Base-by-base conservation (phyloP, 2,888 invertebrate species). In the Drosophila fungiperda region DNA sequence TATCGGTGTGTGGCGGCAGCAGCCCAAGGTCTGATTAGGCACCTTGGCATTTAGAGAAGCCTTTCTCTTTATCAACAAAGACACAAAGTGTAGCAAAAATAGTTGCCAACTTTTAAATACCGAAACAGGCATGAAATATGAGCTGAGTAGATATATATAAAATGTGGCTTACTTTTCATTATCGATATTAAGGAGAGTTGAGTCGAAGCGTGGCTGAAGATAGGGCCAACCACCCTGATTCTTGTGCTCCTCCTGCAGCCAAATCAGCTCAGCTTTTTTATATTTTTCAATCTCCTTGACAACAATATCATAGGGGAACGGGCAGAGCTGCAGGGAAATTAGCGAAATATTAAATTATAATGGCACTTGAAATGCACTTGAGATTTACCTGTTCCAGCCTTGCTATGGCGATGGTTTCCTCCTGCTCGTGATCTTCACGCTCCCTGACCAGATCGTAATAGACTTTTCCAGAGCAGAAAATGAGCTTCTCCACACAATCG, bases 241-340 rank as follows among this genome's bases (percentile, higher is more conserved):
- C 93, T 96, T 97, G 92, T 97, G 98, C 92, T 98, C 98, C 93
- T 98, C 97, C 92, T 98, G 97, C 26, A 95, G 94, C 95, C 96
- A 97, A 76, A 94, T 92, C 32, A 97, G 92, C 82, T 95, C 94
- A 0, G 97, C 96, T 36, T 94, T 94, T 1, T 95, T 94, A 91
- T 96, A 97, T 83, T 94, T 94, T 74, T 94, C 93, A 63, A 95
- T 94, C 93, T 97, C 96, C 59, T 94, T 91, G 72, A 95, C 94
- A 6, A 97, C 93, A 55, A 96, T 88, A 91, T 97, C 97, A 92
- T 96, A 97, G 0, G 98, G 98, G 94, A 98, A 98, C 0, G 98
- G 98, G 71, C 94, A 95, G 5, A 95, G 73, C 92, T 92, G 32
- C 0, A 48, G 38, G 85, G 4, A 38, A 0, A 11, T 42, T 20